These are phyloP conservation scores for Spongilla lacustris DNA, from an alignment of 37 sponge, comb jelly and placozoan species.

Conservation along the genomic window DNA sequence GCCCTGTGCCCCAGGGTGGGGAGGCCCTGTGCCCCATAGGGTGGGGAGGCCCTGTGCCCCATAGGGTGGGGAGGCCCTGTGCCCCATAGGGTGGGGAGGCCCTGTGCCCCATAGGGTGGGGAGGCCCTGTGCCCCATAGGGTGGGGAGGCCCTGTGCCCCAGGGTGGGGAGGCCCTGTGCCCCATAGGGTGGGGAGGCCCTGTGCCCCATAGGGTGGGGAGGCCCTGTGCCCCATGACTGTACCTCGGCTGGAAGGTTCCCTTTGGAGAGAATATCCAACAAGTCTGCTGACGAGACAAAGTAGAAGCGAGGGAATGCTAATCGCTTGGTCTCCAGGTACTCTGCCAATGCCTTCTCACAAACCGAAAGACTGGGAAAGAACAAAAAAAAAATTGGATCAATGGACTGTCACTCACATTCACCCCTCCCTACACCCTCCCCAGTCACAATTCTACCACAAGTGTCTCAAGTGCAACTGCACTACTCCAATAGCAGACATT, in stretches of 20 bases:
- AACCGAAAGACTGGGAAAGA: constrained; percentile 60
- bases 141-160: no score
- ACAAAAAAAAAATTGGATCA: background rate
- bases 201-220: no score
- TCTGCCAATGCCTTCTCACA: constrained; percentile 99
- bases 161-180: no score
- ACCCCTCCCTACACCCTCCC: background rate
- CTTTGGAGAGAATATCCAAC: constrained; percentile 96
- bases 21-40: no score
- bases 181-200: no score
- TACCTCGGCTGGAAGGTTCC: constrained; percentile 90
- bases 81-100: no score
- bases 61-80: no score
- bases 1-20: no score
- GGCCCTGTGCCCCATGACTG: background rate
- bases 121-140: no score
- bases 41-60: no score
- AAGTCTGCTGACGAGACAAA: constrained; percentile 98
- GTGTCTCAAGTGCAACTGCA: background rate
- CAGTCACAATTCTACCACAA: background rate
- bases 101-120: no score
- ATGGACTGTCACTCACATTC: background rate
- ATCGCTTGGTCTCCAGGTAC: constrained; percentile 98
- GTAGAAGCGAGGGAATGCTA: constrained; percentile 99
- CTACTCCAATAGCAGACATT: background rate